Percentiles rank a stretch among this genome's conserved stretches.
These are phyloP conservation scores for Bradypodion pumilum DNA, from an alignment of 2,797 vertebrate genomes.

Conservation along the genomic window DNA sequence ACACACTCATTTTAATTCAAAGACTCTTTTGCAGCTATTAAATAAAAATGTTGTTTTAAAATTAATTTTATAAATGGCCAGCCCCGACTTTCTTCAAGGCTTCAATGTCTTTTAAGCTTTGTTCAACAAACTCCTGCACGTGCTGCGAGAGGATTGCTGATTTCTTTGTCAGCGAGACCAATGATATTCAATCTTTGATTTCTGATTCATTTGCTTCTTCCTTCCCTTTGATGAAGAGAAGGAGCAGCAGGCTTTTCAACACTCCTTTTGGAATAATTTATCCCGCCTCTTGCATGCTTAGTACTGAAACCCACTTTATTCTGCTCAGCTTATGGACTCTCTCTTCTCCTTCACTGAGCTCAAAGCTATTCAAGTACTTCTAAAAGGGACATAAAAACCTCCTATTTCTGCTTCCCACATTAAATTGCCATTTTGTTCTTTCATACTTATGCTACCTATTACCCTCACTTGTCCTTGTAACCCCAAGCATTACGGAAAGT, in stretches of 20 bases:
- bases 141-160: constrained; percentile 56
- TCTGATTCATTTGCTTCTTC: constrained; percentile 65
- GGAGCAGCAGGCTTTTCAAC: constrained; percentile 54
- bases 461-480: neutral
- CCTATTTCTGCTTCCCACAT: constrained; percentile 44
- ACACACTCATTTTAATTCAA: constrained; percentile 67
- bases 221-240: constrained; percentile 66
- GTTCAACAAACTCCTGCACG: constrained; percentile 57
- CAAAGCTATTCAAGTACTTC: constrained; percentile 63
- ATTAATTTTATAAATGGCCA: constrained; percentile 67
- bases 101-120: constrained; percentile 63
- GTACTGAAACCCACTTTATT: constrained; percentile 49
- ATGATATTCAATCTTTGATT: constrained; percentile 65
- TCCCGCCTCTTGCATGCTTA: constrained; percentile 52
- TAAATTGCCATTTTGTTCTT: constrained; percentile 41
- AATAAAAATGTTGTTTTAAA: constrained; percentile 71
- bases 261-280: constrained; percentile 59
- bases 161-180: constrained; percentile 67
- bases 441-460: neutral
- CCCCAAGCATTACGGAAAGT: neutral
- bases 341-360: constrained; percentile 47
- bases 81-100: constrained; percentile 55
- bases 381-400: constrained; percentile 52
- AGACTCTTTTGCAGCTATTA: constrained; percentile 60
- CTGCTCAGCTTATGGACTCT: constrained; percentile 39